Base-by-base conservation (phyloP, 2,113 vertebrate species). In the Rafetus swinhoei region DNA sequence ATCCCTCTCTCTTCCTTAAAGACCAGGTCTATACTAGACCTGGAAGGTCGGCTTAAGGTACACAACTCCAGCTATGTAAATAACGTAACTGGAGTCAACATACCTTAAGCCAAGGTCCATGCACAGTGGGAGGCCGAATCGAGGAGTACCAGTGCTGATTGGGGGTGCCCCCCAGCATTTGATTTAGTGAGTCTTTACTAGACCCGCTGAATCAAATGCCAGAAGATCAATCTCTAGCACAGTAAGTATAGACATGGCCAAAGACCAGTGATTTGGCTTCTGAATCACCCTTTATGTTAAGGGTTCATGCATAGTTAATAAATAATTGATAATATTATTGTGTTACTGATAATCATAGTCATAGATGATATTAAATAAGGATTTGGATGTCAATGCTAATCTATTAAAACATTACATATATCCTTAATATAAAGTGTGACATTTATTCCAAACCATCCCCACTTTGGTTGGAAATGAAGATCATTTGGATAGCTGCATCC, bases 331-430 rank as follows among this genome's bases (percentile, higher is more conserved):
- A 55, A 76, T 2, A 76, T 45, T 39, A 14, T 62, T 11, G 19
- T 0, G 0, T 35, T 60, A 9, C n/a, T 56, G 39, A 29, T n/a
- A 3, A 1, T 2, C 18, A 19, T 11, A 52, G 8, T 45, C 77
- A 27, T 35, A 24, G 69, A 55, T 16, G 11, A 9, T 55, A 19
- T 35, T 21, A 45, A 13, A 15, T 5, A 39, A 45, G 80, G 10
- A 7, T 32, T 57, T 86, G 62, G 62, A 27, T 22, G 25, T 81
- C 54, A 16, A 0, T 2, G 45, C 62, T 14, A 15, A 6, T 54
- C 50, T 83, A 82, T 65, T 54, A 82, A 56, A 39, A 72, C 50
- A 25, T 29, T 7, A 2, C 50, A 81, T 55, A 1, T 9, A 24
- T 4, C 18, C 62, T 18, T 53, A 79, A 6, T 19, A 39, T 21